Evolutionary conservation across 2,113 vertebrate genomes (phyloP).

Genomic region (Hippocampus abdominalis): DNA sequence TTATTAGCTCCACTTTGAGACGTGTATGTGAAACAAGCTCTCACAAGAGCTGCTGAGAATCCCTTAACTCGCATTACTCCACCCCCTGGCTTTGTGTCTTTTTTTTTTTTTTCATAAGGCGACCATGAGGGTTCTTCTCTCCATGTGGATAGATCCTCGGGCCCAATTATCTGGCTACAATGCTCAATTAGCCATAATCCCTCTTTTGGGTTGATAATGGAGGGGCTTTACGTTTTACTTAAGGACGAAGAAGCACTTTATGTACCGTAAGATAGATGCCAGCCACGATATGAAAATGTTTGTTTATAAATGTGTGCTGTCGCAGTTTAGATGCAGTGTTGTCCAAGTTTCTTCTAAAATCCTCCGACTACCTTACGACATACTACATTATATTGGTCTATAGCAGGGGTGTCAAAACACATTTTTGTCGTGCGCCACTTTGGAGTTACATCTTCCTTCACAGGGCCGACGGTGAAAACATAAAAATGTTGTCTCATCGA

Average conservation of each 20-base stretch:
- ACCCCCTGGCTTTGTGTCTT: conserved; percentile 82
- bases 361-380: not conserved
- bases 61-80: conserved; percentile 88
- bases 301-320: not conserved
- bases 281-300: conserved; percentile 4
- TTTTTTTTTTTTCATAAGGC: conserved; percentile 83
- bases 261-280: conserved; percentile 38
- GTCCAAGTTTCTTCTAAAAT: not conserved
- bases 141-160: conserved; percentile 84
- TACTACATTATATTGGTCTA: no score
- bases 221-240: conserved; percentile 69
- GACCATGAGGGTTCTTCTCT: conserved; percentile 88
- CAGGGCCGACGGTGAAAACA: no score
- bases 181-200: conserved; percentile 83
- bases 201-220: conserved; percentile 74
- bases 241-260: conserved; percentile 43
- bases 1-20: conserved; percentile 81
- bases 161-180: conserved; percentile 83
- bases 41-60: conserved; percentile 85
- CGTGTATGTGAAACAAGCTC: conserved; percentile 83
- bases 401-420: no score
- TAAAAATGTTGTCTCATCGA: no score
- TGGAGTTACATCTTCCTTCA: no score
- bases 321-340: not conserved
- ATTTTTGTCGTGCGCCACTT: no score